Conservation (phyloP, 2,797 vertebrate genomes). For the Hyperoplus lanceolatus region DNA sequence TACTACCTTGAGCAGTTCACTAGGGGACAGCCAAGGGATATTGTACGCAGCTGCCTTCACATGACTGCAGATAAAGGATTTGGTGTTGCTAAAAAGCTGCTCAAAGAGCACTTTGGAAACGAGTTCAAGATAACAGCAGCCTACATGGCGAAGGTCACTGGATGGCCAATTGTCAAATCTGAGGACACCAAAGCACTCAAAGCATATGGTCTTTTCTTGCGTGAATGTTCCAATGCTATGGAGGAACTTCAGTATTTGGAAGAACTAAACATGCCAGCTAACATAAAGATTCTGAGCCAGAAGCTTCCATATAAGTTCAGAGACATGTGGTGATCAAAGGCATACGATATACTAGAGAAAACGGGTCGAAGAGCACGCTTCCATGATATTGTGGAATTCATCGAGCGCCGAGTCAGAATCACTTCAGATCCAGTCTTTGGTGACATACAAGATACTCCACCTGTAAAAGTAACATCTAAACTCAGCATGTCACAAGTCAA, state of each 20-base stretch:
- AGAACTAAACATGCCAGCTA: neutral
- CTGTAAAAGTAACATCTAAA: neutral
- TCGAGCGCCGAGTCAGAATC: neutral
- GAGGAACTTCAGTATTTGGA: neutral
- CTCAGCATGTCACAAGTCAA: neutral
- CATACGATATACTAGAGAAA: neutral
- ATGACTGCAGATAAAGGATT: neutral
- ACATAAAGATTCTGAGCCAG: neutral
- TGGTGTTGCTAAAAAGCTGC: neutral
- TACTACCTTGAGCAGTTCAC: neutral
- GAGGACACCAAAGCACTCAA: neutral
- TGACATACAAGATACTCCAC: constrained; percentile 7
- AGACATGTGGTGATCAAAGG: constrained; percentile 10
- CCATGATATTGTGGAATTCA: neutral
- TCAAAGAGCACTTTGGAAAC: neutral
- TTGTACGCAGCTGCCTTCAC: neutral
- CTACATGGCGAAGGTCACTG: neutral
- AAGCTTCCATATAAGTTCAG: neutral
- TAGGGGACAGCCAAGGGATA: neutral
- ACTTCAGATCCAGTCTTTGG: constrained; percentile 14
- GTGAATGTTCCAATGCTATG: neutral
- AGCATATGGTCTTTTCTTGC: neutral
- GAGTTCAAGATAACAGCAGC: neutral
- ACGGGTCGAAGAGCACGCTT: neutral
- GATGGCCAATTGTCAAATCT: neutral